These are phyloP conservation scores for Luehdorfia chinensis DNA, from an alignment of 1,140 invertebrate genomes.

Conservation along the genomic window DNA sequence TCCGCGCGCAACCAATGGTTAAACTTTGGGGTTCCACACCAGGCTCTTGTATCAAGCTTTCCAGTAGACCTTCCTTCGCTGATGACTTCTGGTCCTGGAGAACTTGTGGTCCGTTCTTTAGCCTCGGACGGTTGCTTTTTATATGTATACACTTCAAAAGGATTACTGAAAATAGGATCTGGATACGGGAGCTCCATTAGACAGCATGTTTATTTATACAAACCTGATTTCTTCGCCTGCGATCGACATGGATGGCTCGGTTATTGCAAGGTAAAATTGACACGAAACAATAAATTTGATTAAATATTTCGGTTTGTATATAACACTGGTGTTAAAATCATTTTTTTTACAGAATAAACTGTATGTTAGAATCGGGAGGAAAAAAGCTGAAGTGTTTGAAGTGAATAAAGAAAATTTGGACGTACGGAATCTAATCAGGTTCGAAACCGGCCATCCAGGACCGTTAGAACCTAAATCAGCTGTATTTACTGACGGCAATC, in stretches of 20 bases:
- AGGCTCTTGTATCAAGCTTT: conserved; percentile 86
- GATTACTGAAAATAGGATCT: conserved; percentile 93
- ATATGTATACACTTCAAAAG: conserved; percentile 88
- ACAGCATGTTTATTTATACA: conserved; percentile 90
- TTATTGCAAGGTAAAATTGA: conserved; percentile 84
- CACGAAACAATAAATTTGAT: too few species aligned
- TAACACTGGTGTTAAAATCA: too few species aligned
- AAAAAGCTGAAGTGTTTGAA: conserved; percentile 80
- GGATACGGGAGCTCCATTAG: conserved; percentile 94
- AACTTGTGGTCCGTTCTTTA: conserved; percentile 79
- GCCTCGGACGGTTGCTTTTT: conserved; percentile 93
- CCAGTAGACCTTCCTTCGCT: conserved; percentile 70
- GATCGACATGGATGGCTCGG: conserved; percentile 90
- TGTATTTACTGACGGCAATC: conserved; percentile 91
- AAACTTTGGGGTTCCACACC: conserved; percentile 89
- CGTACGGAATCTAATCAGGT: conserved; percentile 78
- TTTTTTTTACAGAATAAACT: conserved; percentile 69
- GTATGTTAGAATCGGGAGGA: conserved; percentile 77
- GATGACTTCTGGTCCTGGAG: conserved; percentile 50
- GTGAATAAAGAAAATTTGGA: conserved; percentile 79
- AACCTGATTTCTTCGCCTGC: conserved; percentile 87
- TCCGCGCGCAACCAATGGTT: conserved; percentile 91
- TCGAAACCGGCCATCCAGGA: conserved; percentile 80
- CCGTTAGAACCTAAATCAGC: conserved; percentile 79
- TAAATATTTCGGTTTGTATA: too few species aligned